Evolutionary conservation across 2,888 invertebrate species (phyloP), one percentile per base, ranked within the genome.

Genomic region (Tachina grossa): DNA sequence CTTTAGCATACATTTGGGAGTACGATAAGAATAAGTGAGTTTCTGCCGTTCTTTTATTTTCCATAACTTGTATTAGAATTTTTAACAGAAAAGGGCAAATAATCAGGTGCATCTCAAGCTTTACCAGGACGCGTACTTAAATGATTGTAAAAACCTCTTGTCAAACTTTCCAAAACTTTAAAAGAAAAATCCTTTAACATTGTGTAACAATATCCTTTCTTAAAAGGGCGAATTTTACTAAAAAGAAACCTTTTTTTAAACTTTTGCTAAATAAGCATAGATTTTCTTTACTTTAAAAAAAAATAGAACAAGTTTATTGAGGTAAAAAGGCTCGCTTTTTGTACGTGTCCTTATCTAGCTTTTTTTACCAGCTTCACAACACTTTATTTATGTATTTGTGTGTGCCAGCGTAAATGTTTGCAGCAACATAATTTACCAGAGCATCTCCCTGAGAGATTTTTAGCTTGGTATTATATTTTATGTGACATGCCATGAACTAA

Each of bases 91-190:
- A 31, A 31, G 31, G 31, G 31, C 31, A 14, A 55, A 72, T 2
- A 22, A 19, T 41, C 61, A 89, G 90, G 89, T 91, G 91, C 91
- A 91, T 91, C 91, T 91, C 31, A 9, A 65, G 89, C 89, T 89
- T 89, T 89, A 90, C 89, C 91, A 11, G 11, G 45, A 39, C 9
- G 39, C 13, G 43, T 57, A 8, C 14, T 61, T 8, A 31, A 31
- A 39, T 49, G 31, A 2, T 59, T 49, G 49, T 2, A 31, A 65
- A 71, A 71, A 57, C 19, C 45, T 57, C 45, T 8, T 9, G 13
- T 39, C 41, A 49, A 41, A 9, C 22, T 61, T 41, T 13, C 10
- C 6, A 9, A 22, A 3, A n/a, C 47, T 16, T 11, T 3, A 14
- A 9, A 6, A 63, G n/a, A n/a, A 86, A 85, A 87, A 79, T 72